Evolutionary conservation across 2,888 invertebrate species (phyloP).

Genomic region (Mythimna lalbum): DNA sequence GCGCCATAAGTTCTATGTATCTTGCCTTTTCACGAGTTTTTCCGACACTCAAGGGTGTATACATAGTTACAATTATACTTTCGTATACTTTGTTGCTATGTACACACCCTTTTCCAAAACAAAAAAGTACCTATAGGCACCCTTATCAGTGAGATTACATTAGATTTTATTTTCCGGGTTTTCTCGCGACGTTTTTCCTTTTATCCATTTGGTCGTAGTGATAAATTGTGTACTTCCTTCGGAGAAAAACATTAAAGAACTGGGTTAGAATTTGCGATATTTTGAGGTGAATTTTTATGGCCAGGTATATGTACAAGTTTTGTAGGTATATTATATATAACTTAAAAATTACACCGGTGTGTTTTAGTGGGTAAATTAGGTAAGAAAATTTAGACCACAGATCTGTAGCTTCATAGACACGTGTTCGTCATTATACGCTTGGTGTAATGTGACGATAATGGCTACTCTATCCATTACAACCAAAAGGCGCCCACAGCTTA

Average conservation of each 20-base stretch:
- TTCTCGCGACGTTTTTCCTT: slow-evolving; percentile 48
- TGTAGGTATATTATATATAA: background rate
- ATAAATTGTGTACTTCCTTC: slow-evolving; percentile 48
- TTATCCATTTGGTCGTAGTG: slow-evolving; percentile 26
- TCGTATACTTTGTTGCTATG: background rate
- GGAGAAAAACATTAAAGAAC: slow-evolving; percentile 22
- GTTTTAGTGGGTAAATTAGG: no score
- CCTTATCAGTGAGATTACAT: slow-evolving; percentile 49
- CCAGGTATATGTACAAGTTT: background rate
- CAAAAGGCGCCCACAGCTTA: background rate
- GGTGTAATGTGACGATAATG: no score
- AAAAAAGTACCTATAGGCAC: slow-evolving; percentile 8
- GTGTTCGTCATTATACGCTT: no score
- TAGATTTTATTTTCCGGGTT: slow-evolving; percentile 46
- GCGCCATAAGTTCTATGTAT: no score
- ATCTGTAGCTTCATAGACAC: no score
- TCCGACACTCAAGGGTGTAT: no score
- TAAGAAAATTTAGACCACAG: no score
- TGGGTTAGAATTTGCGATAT: slow-evolving; percentile 20
- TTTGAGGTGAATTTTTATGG: slow-evolving; percentile 11
- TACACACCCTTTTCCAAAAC: slow-evolving; percentile 3
- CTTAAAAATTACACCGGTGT: background rate
- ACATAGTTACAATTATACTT: no score
- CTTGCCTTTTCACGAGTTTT: no score
- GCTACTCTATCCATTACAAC: background rate